Evolutionary conservation across 2,797 vertebrate species (phyloP).

Genomic region (Synanceia verrucosa): DNA sequence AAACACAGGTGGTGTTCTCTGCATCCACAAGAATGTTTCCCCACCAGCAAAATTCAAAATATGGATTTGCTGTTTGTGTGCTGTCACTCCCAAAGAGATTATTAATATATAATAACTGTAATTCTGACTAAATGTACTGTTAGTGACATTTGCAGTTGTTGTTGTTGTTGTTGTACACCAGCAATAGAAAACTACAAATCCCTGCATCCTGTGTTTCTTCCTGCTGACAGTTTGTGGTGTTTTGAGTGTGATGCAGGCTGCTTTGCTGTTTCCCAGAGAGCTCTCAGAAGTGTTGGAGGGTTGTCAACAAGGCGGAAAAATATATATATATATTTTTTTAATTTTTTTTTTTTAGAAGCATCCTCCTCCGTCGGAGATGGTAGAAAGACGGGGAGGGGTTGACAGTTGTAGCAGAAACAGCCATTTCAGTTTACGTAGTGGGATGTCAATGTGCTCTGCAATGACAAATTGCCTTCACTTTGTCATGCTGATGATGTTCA

Average conservation of each 20-base stretch:
- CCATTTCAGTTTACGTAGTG: background rate
- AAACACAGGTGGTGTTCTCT: no score
- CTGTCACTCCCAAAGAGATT: background rate
- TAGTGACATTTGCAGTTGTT: background rate
- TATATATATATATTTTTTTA: slow-evolving; percentile 11
- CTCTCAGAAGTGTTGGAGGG: slow-evolving; percentile 44
- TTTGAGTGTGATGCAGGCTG: slow-evolving; percentile 21
- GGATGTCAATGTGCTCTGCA: background rate
- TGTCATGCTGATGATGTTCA: background rate
- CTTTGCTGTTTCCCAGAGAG: slow-evolving; percentile 25
- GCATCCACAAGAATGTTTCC: no score
- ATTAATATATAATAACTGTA: background rate
- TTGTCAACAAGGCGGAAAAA: slow-evolving; percentile 30
- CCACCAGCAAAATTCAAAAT: background rate
- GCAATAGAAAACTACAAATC: slow-evolving; percentile 24
- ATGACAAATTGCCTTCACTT: background rate
- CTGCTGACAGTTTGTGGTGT: slow-evolving; percentile 8
- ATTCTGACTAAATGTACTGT: background rate
- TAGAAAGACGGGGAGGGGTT: background rate
- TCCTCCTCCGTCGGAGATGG: slow-evolving; percentile 13
- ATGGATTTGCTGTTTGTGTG: background rate
- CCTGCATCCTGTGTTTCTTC: slow-evolving; percentile 2
- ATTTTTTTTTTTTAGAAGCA: slow-evolving; percentile 5
- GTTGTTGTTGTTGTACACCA: background rate
- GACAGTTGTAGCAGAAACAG: slow-evolving; percentile 5